These are phyloP conservation scores for Meriones psammophilus DNA, from an alignment of 2,797 vertebrate genomes.

Conservation along the genomic window DNA sequence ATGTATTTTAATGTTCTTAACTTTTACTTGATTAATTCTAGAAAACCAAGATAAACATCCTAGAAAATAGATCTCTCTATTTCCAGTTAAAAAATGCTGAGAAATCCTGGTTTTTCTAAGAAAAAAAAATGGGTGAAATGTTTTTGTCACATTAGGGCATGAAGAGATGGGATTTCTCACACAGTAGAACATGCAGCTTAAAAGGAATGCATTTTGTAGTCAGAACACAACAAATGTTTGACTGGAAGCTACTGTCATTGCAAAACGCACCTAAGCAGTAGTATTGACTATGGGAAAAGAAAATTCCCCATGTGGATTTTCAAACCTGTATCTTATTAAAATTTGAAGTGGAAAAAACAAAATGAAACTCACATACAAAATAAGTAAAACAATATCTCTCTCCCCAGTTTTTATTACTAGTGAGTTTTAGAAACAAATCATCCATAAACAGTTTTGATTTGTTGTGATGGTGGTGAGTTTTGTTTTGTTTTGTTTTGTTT, in stretches of 20 bases:
- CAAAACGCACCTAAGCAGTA: slow-evolving; percentile 21
- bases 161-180: not conserved
- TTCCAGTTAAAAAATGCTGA: not conserved
- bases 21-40: not conserved
- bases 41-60: not conserved
- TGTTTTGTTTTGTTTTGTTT: not conserved
- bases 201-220: slow-evolving; percentile 8
- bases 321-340: slow-evolving; percentile 32
- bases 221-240: not conserved
- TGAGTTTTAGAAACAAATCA: slow-evolving; percentile 68
- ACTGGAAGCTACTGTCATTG: slow-evolving; percentile 8
- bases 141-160: not conserved
- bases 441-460: slow-evolving; percentile 10
- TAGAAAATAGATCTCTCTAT: not conserved
- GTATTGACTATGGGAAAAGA: not conserved
- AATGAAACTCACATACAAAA: slow-evolving; percentile 35
- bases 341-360: not conserved
- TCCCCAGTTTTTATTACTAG: slow-evolving; percentile 42
- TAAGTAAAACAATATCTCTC: slow-evolving; percentile 65
- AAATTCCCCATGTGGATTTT: slow-evolving; percentile 20
- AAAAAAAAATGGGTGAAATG: slow-evolving; percentile 4
- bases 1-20: not conserved
- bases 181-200: not conserved
- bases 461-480: not conserved
- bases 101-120: not conserved